phyloP scores from a whole-genome alignment of 2,113 vertebrate genomes.

The Pontoporia blainvillei region DNA sequence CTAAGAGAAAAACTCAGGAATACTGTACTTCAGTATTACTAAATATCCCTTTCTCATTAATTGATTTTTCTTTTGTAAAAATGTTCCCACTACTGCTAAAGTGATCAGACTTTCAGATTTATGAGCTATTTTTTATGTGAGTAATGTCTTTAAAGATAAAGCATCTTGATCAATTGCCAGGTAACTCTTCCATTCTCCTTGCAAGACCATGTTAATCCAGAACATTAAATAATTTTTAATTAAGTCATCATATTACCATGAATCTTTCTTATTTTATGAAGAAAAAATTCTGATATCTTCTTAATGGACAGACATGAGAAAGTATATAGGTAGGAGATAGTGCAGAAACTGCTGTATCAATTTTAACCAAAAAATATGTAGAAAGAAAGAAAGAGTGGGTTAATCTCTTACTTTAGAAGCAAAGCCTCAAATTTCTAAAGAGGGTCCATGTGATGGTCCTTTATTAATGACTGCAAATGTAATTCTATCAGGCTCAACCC shows the following conservation, averaged over 20 bases:
- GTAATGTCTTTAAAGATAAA: constrained; percentile 76
- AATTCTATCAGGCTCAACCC: background rate
- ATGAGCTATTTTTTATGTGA: constrained; percentile 75
- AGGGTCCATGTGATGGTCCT: rapidly evolving
- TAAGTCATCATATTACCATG: constrained; percentile 69
- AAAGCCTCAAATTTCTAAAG: background rate
- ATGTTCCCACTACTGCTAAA: constrained; percentile 52
- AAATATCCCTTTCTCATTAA: constrained; percentile 72
- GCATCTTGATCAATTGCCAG: constrained; percentile 73
- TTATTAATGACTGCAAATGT: background rate
- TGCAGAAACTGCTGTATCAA: background rate
- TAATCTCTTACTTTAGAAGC: background rate
- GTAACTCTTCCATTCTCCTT: constrained; percentile 64
- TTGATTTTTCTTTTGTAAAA: constrained; percentile 74
- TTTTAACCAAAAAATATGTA: background rate
- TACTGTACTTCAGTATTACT: constrained; percentile 54
- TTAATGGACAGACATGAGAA: background rate
- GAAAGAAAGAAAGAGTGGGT: background rate
- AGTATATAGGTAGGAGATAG: background rate
- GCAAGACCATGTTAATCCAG: constrained; percentile 61
- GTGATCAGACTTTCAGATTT: constrained; percentile 74
- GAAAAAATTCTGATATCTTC: background rate
- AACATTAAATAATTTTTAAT: constrained; percentile 75
- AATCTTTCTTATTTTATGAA: constrained; percentile 58
- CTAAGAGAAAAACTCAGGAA: constrained; percentile 55